Evolutionary conservation across 2,797 vertebrate genomes (phyloP).

Genomic region (Spinus pinus): DNA sequence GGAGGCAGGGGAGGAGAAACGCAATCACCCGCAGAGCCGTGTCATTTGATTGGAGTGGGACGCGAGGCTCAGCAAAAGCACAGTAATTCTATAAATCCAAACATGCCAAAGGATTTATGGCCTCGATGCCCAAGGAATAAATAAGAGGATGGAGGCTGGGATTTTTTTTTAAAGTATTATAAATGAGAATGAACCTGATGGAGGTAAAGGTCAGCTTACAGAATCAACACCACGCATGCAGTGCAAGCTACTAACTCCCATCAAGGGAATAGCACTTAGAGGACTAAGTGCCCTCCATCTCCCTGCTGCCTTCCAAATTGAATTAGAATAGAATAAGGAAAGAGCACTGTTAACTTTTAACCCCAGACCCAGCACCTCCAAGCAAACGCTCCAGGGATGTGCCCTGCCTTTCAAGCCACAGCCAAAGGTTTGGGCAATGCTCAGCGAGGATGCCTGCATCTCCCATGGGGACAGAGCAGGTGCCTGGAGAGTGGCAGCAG

Average conservation of each 20-base stretch:
- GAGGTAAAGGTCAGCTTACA: slow-evolving; percentile 6
- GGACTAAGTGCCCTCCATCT: slow-evolving; percentile 10
- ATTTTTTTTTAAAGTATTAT: not conserved
- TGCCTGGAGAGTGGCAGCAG: not conserved
- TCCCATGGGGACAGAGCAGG: accelerated
- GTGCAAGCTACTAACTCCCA: not conserved
- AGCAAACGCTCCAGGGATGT: not conserved
- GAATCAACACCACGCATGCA: not conserved
- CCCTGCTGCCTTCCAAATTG: slow-evolving; percentile 33
- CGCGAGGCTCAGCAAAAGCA: not conserved
- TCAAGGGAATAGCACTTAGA: slow-evolving; percentile 16
- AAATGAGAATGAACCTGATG: slow-evolving; percentile 13
- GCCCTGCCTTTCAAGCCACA: not conserved
- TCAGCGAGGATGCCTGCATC: accelerated
- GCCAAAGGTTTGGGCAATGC: not conserved
- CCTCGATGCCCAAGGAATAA: not conserved
- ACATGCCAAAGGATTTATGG: not conserved
- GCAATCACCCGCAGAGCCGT: not conserved
- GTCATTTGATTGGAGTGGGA: slow-evolving; percentile 3
- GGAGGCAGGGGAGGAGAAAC: not conserved
- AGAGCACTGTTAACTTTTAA: slow-evolving; percentile 16
- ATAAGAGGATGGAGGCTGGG: not conserved
- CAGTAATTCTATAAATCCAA: slow-evolving; percentile 37
- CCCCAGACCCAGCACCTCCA: not conserved
- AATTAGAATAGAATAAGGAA: slow-evolving; percentile 21